Base-by-base conservation (phyloP, 2,797 vertebrate species). In the Cynopterus sphinx region DNA sequence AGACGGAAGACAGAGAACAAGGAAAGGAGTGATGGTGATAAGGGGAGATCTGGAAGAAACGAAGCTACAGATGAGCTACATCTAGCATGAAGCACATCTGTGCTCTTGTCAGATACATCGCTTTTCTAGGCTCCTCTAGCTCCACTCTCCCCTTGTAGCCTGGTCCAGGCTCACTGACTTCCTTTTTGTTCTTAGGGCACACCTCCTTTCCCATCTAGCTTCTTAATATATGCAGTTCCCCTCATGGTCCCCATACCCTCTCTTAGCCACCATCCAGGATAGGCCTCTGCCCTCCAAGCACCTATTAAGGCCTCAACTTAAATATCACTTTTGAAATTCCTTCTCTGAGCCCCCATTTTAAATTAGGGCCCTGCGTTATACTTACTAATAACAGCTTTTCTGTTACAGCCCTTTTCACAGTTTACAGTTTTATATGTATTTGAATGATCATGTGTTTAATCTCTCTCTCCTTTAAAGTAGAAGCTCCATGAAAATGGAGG, bases 61-160 rank as follows among this genome's bases (percentile, higher is more conserved):
- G 33, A 84, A 6, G 39, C 65, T n/a, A n/a, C 26, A 12, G 21
- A 26, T 13, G 4, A 77, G 26, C 17, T 59, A 21, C 28, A 33
- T n/a, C 49, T 22, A 79, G 22, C 41, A 4, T 2, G 55, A n/a
- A 31, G 55, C 16, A 10, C 3, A 10, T 2, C 1, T 5, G 16
- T 8, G 22, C 39, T 26, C 43, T 28, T 51, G 1, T 11, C 6
- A 16, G n/a, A 24, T 2, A 3, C 6, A 2, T 6, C 1, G 36
- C 22, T 55, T 4, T 19, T 17, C 49, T 31, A 24, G 36, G 16
- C 28, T 43, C 67, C 16, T 67, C 63, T 24, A 24, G 15, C 51
- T 67, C 31, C 17, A 0, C 65, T 74, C 43, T 46, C 9, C 53
- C 13, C 9, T 11, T 24, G 7, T 5, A 21, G 26, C 57, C 39